A percentile compares a stretch with the other conserved stretches of the same genome.
phyloP scores from a whole-genome alignment of 2,113 vertebrate genomes.

The Ahaetulla prasina region DNA sequence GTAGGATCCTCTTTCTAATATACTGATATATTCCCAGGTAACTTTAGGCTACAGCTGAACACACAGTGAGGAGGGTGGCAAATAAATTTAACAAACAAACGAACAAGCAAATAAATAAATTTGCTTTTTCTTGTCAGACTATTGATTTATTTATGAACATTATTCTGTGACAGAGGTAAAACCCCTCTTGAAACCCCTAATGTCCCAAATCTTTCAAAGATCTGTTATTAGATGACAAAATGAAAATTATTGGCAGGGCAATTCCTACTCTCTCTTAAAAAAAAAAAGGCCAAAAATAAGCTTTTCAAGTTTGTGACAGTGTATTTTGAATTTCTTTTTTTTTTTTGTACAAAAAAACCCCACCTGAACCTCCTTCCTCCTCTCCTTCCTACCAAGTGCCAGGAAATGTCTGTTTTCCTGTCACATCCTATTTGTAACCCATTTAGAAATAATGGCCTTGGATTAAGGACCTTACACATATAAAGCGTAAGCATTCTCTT shows the following conservation, averaged over 20 bases:
- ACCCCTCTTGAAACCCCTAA: not conserved
- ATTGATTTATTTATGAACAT: not conserved
- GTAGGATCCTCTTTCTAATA: not conserved
- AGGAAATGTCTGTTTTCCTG: not conserved
- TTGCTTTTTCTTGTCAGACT: not conserved
- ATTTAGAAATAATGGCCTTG: not conserved
- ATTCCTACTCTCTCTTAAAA: not conserved
- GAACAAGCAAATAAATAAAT: not conserved
- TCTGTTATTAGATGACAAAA: not conserved
- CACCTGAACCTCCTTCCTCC: not conserved
- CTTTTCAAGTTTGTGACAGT: not conserved
- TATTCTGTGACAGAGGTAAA: no score
- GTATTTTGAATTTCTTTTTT: not conserved
- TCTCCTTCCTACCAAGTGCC: not conserved
- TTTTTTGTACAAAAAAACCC: not conserved
- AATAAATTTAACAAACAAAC: not conserved
- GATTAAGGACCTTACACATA: not conserved
- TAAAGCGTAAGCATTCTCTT: not conserved
- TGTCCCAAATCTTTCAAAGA: not conserved
- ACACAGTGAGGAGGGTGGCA: not conserved
- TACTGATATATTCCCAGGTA: not conserved
- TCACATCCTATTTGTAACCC: not conserved
- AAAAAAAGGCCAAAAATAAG: not conserved
- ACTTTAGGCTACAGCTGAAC: not conserved
- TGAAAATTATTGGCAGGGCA: not conserved